These are phyloP conservation scores for Sycophila texana DNA, from an alignment of 2,888 invertebrate species.

Conservation along the genomic window DNA sequence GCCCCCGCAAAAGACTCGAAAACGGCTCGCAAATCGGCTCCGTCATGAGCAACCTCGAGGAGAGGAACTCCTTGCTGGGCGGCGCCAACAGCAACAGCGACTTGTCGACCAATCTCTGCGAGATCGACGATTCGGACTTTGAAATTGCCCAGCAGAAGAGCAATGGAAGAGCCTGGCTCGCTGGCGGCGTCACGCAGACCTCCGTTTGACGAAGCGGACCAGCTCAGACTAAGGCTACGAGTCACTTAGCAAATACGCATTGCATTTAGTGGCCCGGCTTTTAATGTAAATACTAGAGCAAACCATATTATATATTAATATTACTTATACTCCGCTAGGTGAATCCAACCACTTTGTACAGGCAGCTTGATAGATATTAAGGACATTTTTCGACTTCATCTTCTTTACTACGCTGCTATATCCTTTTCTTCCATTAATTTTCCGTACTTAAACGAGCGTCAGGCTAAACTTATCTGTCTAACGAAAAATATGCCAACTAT, in stretches of 20 bases:
- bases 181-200: conserved; percentile 74
- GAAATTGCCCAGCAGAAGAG: conserved; percentile 77
- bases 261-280: conserved; percentile 12
- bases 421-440: background rate
- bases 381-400: conserved; percentile 2
- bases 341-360: conserved; percentile 52
- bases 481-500: conserved; percentile 25
- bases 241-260: conserved; percentile 13
- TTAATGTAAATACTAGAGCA: conserved; percentile 48
- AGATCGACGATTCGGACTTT: conserved; percentile 92
- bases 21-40: conserved; percentile 81
- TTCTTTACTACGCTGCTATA: background rate
- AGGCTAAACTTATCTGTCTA: background rate
- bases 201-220: conserved; percentile 73
- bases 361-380: conserved; percentile 33
- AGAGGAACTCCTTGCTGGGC: conserved; percentile 85
- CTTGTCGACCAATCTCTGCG: conserved; percentile 91
- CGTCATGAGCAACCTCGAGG: conserved; percentile 84
- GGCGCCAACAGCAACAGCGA: conserved; percentile 88
- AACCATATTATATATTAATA: conserved; percentile 14
- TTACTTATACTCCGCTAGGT: conserved; percentile 4
- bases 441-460: conserved; percentile 36
- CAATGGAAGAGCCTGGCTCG: conserved; percentile 72
- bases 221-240: conserved; percentile 18
- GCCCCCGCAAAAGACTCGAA: conserved; percentile 69